Base-by-base conservation (phyloP, 2,797 vertebrate species). In the Megalops cyprinoides region DNA sequence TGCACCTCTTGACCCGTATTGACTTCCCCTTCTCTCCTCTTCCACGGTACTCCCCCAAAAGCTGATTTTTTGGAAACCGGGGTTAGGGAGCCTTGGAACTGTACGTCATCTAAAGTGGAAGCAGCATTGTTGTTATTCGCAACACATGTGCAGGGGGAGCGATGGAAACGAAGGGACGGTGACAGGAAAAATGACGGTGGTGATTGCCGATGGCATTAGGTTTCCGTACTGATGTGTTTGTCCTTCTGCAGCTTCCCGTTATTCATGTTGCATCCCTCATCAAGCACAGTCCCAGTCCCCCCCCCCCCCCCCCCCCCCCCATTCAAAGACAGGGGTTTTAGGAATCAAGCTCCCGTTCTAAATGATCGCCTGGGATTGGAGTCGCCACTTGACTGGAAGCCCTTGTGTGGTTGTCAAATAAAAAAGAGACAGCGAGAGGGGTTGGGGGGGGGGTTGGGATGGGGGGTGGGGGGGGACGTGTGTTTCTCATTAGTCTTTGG, bases 101-200 rank as follows among this genome's bases (percentile, higher is more conserved):
- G n/a, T 39, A 69, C 39, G 65, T 69, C 39, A 37, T 37, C 34
- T 39, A 69, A 69, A 69, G 65, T 69, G 65, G 42, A 69, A 69
- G 42, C 65, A 69, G 42, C 65, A 10, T n/a, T 18, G 20, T 37
- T 69, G 65, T 69, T 69, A 69, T 69, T 69, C 65, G 42, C 65
- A 69, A 69, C 65, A 44, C 37, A 12, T 69, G 65, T 67, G 62
- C 37, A 3, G n/a, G 34, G 6, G 31, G 14, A 31, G 20, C 20
- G 14, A 2, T 4, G 12, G 31, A 14, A 5, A 0, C 15, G 65
- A 18, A 53, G 3, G 12, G 51, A 18, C 51, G 12, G 6, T 53
- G 18, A 53, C 51, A 53, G 51, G 51, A 53, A 53, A 3, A 53
- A 12, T 14, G 53, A 53, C 2, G 51, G 14, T 15, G 15, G 58